Base-by-base conservation (phyloP, 2,888 invertebrate genomes). In the Eupsilia transversa region DNA sequence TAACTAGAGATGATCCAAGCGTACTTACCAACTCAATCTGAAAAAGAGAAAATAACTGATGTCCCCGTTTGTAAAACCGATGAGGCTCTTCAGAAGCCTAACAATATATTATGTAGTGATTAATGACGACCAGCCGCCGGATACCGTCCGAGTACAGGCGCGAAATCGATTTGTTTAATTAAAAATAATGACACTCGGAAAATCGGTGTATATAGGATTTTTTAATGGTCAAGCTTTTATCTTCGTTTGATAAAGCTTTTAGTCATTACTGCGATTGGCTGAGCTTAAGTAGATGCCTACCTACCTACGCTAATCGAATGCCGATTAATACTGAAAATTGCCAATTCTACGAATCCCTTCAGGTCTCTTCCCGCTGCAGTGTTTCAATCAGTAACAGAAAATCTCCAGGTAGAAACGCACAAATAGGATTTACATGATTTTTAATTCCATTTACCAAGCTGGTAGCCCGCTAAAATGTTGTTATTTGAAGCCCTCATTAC, bases 121-220 rank as follows among this genome's bases (percentile, higher is more conserved):
- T 91, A 90, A 91, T 91, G 89, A 85, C 86, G 85, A 85, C 79
- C 83, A 87, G 82, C 80, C 83, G 71, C 80, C 74, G 83, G 89
- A 88, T 87, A 87, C 79, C 85, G 86, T 86, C 86, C 85, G 66
- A 80, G 73, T 68, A 74, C 79, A 84, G 80, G 79, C 83, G 79
- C 73, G 70, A 77, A 86, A 88, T 89, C 88, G 89, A 90, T 90
- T 90, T 89, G 87, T 89, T 90, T 90, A 91, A 91, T 91, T 91
- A 90, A 91, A 90, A 91, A 91, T 90, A 91, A 89, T 90, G 88
- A 90, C 84, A 80, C 38, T 65, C 46, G 59, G 52, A 52, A 67
- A 60, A 64, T 46, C 27, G 27, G 41, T 82, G 46, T 46, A 23
- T 43, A 12, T 43, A 12, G 38, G 30, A 23, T 54, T 79, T 66